Evolutionary conservation across 2,113 vertebrate genomes (phyloP), one percentile per base, ranked within the genome.

Genomic region (Salvator merianae): DNA sequence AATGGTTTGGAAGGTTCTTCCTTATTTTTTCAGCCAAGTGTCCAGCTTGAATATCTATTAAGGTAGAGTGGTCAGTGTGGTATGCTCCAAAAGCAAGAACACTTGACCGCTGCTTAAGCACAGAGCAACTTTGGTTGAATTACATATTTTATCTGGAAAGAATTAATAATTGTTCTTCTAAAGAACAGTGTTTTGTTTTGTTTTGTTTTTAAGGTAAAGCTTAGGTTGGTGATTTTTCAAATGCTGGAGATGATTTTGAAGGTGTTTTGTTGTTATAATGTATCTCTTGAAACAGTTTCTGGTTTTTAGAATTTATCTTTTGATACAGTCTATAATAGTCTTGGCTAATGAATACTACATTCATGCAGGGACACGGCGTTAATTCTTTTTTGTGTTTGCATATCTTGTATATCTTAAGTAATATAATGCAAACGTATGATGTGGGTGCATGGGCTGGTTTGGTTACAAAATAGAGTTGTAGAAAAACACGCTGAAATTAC

Each of bases 401-500:
- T 70, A 34, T 32, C 28, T 43, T 84, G 50, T 20, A 18, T 50
- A 78, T 71, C 36, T 43, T 34, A 32, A 7, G 32, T 71, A 36
- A 26, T 34, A 38, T 40, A 53, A 10, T 38, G 26, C 28, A 28
- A 71, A 70, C 24, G 18, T 40, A n/a, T 40, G 8, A 62, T 73
- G 16, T 70, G 59, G 28, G 53, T 40, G 73, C n/a, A 30, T 24
- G n/a, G 13, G 26, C 4, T 63, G 5, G 22, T 70, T 18, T 9
- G 74, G 2, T 70, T 36, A 38, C 34, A 70, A 22, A 38, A 40
- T 12, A 18, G 59, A 65, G 26, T 50, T 84, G 28, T 77, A 84
- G 79, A 83, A 68, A 30, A 66, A n/a, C 20, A 87, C 32, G 3
- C 22, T 65, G 34, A 85, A 83, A 71, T 72, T 69, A 28, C 7